Conservation (phyloP, 2,888 invertebrate genomes). For the Ernsta delagoae region DNA sequence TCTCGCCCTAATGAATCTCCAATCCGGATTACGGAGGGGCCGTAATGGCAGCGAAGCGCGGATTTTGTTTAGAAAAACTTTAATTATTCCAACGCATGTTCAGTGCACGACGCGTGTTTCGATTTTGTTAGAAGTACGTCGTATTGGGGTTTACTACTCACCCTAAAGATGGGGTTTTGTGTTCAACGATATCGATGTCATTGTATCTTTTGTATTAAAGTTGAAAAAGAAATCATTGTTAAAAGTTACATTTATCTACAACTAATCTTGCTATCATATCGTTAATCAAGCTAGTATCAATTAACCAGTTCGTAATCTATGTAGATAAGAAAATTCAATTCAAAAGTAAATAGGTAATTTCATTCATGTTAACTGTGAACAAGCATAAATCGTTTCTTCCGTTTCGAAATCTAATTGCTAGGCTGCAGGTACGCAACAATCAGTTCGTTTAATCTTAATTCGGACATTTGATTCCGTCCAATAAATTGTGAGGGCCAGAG, state of each 20-base stretch:
- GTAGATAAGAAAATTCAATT: not conserved
- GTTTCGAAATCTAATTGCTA: slow-evolving; percentile 19
- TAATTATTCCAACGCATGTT: slow-evolving; percentile 55
- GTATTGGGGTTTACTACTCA: slow-evolving; percentile 6
- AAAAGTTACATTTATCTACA: too few relatives aligned
- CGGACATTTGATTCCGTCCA: slow-evolving; percentile 68
- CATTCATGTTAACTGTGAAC: not conserved
- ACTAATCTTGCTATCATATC: too few relatives aligned
- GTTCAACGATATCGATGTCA: slow-evolving; percentile 14
- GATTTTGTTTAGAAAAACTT: slow-evolving; percentile 73
- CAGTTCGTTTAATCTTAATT: slow-evolving; percentile 50
- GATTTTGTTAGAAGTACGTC: slow-evolving; percentile 22
- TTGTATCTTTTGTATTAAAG: not conserved
- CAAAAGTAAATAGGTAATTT: not conserved
- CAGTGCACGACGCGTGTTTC: slow-evolving; percentile 21
- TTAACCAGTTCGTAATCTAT: not conserved
- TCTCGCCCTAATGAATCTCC: slow-evolving; percentile 85
- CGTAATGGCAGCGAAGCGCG: slow-evolving; percentile 71
- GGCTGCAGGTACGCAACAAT: slow-evolving; percentile 14
- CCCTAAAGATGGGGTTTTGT: not conserved
- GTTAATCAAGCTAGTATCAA: too few relatives aligned
- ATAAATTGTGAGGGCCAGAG: slow-evolving; percentile 78
- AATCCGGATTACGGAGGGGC: slow-evolving; percentile 80
- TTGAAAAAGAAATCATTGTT: too few relatives aligned
- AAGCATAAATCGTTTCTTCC: not conserved